phyloP scores from a whole-genome alignment of 2,113 vertebrate species.

The Chiloscyllium plagiosum region DNA sequence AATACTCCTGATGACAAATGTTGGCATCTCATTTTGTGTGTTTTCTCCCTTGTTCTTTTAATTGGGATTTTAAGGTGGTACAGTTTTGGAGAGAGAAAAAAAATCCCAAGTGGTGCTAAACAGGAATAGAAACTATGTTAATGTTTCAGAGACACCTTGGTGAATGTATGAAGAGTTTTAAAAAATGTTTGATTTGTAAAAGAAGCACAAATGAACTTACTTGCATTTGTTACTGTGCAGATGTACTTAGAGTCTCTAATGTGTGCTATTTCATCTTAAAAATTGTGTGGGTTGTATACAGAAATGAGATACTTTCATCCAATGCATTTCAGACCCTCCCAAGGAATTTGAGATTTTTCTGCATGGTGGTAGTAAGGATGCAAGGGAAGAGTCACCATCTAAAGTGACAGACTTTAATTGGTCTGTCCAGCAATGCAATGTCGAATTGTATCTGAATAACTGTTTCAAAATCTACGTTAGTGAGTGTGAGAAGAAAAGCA shows the following conservation, averaged over 20 bases:
- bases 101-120: not conserved
- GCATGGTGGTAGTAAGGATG: not conserved
- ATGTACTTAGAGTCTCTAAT: not conserved
- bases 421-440: not conserved
- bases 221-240: not conserved
- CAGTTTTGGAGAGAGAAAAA: not conserved
- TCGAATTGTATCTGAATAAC: not conserved
- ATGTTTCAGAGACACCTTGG: slow-evolving; percentile 3
- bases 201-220: not conserved
- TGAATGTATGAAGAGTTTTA: slow-evolving; percentile 44
- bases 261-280: not conserved
- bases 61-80: not conserved
- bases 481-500: not conserved
- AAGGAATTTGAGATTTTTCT: not conserved
- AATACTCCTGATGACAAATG: slow-evolving; percentile 50
- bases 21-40: slow-evolving; percentile 47
- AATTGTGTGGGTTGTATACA: not conserved
- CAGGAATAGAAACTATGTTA: not conserved
- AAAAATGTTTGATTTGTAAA: slow-evolving; percentile 7
- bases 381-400: not conserved
- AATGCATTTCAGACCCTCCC: not conserved
- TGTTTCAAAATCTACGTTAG: not conserved
- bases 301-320: not conserved
- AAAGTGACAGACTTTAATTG: not conserved
- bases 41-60: not conserved